A percentile compares a stretch with the other conserved stretches of the same genome.
phyloP scores from a whole-genome alignment of 1,140 invertebrate species.

The Tribolium castaneum region DNA sequence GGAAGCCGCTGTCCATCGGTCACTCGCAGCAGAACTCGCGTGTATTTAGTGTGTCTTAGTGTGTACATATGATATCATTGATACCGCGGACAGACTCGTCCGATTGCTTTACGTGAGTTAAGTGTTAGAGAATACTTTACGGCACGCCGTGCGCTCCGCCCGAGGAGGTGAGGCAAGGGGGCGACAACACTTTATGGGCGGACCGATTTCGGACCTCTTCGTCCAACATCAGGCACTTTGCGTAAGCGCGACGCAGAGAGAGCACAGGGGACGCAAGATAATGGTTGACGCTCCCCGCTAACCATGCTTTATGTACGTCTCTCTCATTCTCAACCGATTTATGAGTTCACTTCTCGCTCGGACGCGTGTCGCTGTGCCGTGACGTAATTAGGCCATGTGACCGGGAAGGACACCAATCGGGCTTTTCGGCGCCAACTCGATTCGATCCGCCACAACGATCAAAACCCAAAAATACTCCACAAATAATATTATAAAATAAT shows the following conservation, averaged over 20 bases:
- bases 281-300: slow-evolving; percentile 65
- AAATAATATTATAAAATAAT: background rate
- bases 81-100: slow-evolving; percentile 62
- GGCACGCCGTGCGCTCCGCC: slow-evolving; percentile 58
- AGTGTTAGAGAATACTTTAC: slow-evolving; percentile 64
- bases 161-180: slow-evolving; percentile 54
- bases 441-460: background rate
- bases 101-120: slow-evolving; percentile 64
- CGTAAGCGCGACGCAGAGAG: slow-evolving; percentile 46
- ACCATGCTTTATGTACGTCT: slow-evolving; percentile 65
- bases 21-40: slow-evolving; percentile 51
- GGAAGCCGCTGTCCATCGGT: slow-evolving; percentile 61
- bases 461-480: background rate
- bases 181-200: slow-evolving; percentile 63
- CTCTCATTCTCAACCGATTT: slow-evolving; percentile 64
- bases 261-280: slow-evolving; percentile 61
- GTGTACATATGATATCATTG: slow-evolving; percentile 58
- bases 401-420: slow-evolving; percentile 58
- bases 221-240: slow-evolving; percentile 18
- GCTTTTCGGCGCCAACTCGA: slow-evolving; percentile 59
- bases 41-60: background rate
- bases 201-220: slow-evolving; percentile 55
- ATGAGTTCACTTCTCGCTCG: slow-evolving; percentile 58
- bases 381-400: slow-evolving; percentile 63
- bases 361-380: slow-evolving; percentile 57